Evolutionary conservation across 2,888 invertebrate species (phyloP), one percentile per base, ranked within the genome.

Genomic region (Platycheirus rosarum): DNA sequence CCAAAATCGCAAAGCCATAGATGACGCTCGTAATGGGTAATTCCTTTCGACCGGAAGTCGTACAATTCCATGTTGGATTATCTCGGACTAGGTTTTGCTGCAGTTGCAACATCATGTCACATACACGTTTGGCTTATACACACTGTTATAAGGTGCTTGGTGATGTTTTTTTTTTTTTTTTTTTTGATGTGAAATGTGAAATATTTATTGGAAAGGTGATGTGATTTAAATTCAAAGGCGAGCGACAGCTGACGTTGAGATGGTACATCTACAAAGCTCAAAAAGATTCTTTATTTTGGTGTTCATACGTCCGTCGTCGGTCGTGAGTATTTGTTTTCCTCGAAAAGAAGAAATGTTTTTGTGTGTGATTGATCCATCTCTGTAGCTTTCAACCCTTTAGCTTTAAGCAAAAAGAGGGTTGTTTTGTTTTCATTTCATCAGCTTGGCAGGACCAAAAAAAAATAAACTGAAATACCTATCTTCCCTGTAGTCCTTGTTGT

Each of bases 11-110:
- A 60, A 57, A 44, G 14, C 55, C 57, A 57, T 37, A 57, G 63
- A 69, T 79, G 75, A 65, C 57, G 42, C 46, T 53, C 55, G 37
- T 60, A 49, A 75, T 35, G 29, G 75, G 69, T 63, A 65, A 57
- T 51, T 79, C 74, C 79, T 79, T 74, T 79, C 68, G 69, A 69
- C 74, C 79, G 74, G 78, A 79, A 74, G 68, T 73, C 73, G 48
- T 74, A 51, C 53, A 73, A 62, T 57, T 51, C 32, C 53, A 63
- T 70, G 35, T 23, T 32, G 65, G 35, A 76, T 69, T 69, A 70
- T 70, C 63, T 63, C 63, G 16, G 46, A 55, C 70, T 42, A 32
- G 26, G 35, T 62, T 57, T 40, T 57, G 23, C 13, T 44, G 16
- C 53, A 71, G 44, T 46, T 63, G 51, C 62, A 71, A 70, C 13